Evolutionary conservation across 2,113 vertebrate species (phyloP).

Genomic region (Mustelus asterias): DNA sequence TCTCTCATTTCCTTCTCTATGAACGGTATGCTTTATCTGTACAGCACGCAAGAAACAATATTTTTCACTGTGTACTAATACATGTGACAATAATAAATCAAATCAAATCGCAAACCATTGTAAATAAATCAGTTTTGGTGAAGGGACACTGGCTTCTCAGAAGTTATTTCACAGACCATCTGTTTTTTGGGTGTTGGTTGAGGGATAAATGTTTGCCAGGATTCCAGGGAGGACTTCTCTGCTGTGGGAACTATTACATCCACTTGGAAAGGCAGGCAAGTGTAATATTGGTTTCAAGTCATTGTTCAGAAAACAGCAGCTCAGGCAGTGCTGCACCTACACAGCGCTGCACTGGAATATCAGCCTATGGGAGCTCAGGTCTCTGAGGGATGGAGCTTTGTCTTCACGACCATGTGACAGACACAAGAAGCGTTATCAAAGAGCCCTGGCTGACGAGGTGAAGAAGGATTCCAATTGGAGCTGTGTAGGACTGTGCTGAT

Average conservation of each 20-base stretch:
- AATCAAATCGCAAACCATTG: no score
- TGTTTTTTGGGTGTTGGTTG: neutral
- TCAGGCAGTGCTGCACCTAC: neutral
- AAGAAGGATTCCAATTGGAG: neutral
- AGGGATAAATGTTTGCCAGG: neutral
- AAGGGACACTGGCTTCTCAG: no score
- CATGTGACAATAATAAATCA: no score
- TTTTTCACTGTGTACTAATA: no score
- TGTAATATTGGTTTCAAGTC: neutral
- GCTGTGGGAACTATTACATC: neutral
- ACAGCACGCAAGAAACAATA: no score
- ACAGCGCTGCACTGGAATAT: neutral
- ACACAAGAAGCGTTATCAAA: neutral
- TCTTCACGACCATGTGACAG: neutral
- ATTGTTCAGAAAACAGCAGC: neutral
- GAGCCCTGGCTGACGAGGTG: neutral
- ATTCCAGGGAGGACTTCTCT: neutral
- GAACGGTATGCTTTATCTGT: no score
- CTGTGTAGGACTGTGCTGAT: neutral
- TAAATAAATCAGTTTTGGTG: no score
- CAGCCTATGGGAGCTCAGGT: neutral
- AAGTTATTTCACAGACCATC: neutral
- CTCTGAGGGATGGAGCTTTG: neutral
- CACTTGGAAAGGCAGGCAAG: neutral
- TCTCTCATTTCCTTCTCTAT: no score